Percentiles rank a stretch among this genome's conserved stretches.
phyloP scores from a whole-genome alignment of 2,113 vertebrate species.

The Callipepla squamata region DNA sequence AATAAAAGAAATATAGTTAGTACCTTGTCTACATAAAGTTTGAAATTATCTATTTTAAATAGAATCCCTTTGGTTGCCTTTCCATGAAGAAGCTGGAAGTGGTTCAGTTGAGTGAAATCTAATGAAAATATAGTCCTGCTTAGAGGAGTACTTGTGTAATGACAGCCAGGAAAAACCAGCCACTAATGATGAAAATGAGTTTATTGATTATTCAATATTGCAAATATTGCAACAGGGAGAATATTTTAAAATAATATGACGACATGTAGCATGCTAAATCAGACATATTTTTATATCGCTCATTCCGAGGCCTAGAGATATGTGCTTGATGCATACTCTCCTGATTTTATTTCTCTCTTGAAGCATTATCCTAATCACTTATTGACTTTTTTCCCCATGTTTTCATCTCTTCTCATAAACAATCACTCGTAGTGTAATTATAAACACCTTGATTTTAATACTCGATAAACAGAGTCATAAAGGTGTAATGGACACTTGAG shows the following conservation, averaged over 20 bases:
- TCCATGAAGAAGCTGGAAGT: neutral
- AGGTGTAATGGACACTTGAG: neutral
- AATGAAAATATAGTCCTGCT: neutral
- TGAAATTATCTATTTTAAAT: neutral
- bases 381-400: accelerated
- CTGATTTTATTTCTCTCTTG: constrained; percentile 22
- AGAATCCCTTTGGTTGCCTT: neutral
- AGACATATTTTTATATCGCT: neutral
- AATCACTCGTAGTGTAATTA: neutral
- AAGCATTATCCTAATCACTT: constrained; percentile 25
- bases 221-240: neutral
- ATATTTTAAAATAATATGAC: neutral
- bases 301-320: neutral
- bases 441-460: neutral
- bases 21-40: neutral
- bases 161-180: neutral
- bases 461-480: neutral
- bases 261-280: neutral
- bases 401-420: constrained; percentile 14
- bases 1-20: neutral
- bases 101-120: neutral
- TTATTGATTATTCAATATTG: constrained; percentile 26
- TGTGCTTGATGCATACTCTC: neutral
- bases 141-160: neutral
- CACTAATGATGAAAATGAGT: constrained; percentile 22